phyloP scores from a whole-genome alignment of 2,888 invertebrate genomes.

The Pardosa pseudoannulata region DNA sequence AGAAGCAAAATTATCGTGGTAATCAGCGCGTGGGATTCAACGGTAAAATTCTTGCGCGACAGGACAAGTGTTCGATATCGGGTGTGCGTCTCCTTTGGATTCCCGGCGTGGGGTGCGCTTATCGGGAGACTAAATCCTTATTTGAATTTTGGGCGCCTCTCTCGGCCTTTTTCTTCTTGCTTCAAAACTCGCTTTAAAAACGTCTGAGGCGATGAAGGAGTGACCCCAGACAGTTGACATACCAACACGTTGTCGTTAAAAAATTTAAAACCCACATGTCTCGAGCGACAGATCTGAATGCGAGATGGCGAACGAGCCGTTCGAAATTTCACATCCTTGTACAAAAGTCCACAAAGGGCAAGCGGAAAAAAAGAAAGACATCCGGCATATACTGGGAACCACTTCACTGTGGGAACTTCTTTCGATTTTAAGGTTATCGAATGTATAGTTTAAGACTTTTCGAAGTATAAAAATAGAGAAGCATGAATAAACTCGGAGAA shows the following conservation, averaged over 20 bases:
- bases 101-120: background rate
- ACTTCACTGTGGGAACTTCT: no score
- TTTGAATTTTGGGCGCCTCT: conserved; percentile 4
- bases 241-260: background rate
- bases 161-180: background rate
- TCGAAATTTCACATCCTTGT: no score
- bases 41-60: background rate
- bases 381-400: no score
- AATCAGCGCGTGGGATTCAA: background rate
- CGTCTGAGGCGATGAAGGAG: background rate
- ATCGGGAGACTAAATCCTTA: background rate
- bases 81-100: background rate
- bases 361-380: no score
- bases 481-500: no score
- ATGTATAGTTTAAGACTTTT: no score
- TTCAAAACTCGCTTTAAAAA: background rate
- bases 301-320: background rate
- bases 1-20: background rate
- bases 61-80: background rate
- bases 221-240: background rate
- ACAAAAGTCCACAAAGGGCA: no score
- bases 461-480: no score
- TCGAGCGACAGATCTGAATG: no score
- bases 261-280: background rate
- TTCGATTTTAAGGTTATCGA: no score